Evolutionary conservation across 2,113 vertebrate genomes (phyloP), one percentile per base, ranked within the genome.

Genomic region (Todiramphus chloris): DNA sequence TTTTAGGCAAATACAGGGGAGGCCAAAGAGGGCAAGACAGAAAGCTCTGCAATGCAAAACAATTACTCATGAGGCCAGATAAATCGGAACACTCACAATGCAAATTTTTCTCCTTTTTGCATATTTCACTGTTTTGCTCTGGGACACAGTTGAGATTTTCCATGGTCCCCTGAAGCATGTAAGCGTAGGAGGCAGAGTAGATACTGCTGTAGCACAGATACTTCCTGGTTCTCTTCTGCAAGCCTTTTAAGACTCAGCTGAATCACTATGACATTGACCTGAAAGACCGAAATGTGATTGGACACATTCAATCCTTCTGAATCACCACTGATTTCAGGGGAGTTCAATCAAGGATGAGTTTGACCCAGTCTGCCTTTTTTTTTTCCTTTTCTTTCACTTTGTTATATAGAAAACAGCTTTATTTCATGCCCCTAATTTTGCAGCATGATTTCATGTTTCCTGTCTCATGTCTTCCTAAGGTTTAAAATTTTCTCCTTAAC

Each of bases 291-390:
- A 94, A 93, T 76, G 62, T 66, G 62, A 84, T 44, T 89, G 77
- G 91, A 87, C 74, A 82, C 27, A 82, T 87, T 93, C 89, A 93
- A 82, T 87, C 83, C 56, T 89, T 41, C 69, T 73, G 74, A 82
- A 94, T 93, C 96, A 53, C 53, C 81, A 87, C 0, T 94, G 81
- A 95, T 94, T 96, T 89, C 89, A 85, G 35, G 14, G 10, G 21
- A 95, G 87, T 75, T 96, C 94, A 82, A 68, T 81, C 67, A 93
- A 86, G 60, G 68, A 69, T 88, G n/a, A 89, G 56, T 87, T 89
- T 92, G 85, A 94, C 76, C 73, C 64, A 74, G 15, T n/a, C 72
- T 90, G 46, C 48, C 25, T 83, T 94, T 83, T 87, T 87, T 28
- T 44, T 96, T 23, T 23, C 48, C 18, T 51, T 58, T 43, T 55